A percentile compares a stretch with the other conserved stretches of the same genome.
Evolutionary conservation across 2,113 vertebrate genomes (phyloP).

Genomic region (Ictalurus furcatus): DNA sequence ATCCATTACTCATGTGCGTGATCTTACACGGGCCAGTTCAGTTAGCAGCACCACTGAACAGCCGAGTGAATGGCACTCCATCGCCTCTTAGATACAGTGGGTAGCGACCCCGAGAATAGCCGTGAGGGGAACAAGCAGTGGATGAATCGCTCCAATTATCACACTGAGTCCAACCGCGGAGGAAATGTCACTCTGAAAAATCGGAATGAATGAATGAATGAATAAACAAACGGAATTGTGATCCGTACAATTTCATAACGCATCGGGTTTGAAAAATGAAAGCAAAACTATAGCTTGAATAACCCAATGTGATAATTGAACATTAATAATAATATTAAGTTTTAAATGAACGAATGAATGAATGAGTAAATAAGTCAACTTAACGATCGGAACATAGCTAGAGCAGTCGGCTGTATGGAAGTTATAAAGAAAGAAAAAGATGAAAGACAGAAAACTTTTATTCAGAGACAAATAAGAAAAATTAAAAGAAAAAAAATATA

Average conservation of each 20-base stretch:
- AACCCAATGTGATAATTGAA: neutral
- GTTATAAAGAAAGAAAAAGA: neutral
- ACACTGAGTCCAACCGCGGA: neutral
- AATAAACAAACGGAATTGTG: constrained; percentile 19
- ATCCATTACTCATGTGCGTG: constrained; percentile 30
- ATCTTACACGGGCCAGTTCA: constrained; percentile 15
- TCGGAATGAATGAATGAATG: neutral
- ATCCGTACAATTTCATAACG: constrained; percentile 21
- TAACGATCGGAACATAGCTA: neutral
- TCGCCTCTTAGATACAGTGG: neutral
- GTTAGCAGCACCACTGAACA: neutral
- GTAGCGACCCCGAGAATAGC: neutral
- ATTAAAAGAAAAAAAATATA: no score
- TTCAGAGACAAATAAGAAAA: neutral
- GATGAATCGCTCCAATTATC: constrained; percentile 37
- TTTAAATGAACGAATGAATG: neutral
- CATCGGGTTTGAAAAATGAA: constrained; percentile 51
- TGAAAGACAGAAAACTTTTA: neutral
- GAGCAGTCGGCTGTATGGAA: neutral
- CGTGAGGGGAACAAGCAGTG: neutral
- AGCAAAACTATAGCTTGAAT: constrained; percentile 40
- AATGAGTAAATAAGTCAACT: neutral
- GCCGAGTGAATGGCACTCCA: constrained; percentile 5
- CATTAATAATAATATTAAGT: neutral
- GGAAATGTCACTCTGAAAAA: neutral